Percentiles rank a stretch among this genome's conserved stretches.
Evolutionary conservation across 2,113 vertebrate genomes (phyloP).

Genomic region (Corythornis madagascariensis): DNA sequence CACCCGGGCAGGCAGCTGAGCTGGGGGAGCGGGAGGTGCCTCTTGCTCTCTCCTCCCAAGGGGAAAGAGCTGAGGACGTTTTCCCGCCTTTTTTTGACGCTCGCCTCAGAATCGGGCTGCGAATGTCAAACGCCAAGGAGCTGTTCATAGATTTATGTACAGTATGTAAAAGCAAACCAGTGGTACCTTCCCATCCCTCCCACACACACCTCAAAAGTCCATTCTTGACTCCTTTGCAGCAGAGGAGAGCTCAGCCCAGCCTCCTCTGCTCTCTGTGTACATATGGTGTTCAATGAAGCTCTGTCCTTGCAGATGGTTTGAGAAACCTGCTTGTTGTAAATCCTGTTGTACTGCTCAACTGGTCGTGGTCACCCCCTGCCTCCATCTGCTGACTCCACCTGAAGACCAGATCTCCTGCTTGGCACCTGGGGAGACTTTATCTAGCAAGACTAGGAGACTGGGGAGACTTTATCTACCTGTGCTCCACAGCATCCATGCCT

Average conservation of each 20-base stretch:
- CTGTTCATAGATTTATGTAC: slow-evolving; percentile 21
- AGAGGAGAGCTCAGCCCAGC: not conserved
- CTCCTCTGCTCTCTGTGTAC: not conserved
- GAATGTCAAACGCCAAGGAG: slow-evolving; percentile 37
- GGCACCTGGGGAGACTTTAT: not conserved
- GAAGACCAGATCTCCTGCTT: not conserved
- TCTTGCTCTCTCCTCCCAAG: not conserved
- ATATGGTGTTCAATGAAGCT: slow-evolving; percentile 5
- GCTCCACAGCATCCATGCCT: not conserved
- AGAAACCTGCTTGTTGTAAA: slow-evolving; percentile 51
- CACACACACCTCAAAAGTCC: not conserved
- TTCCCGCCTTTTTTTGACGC: not conserved
- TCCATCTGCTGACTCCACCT: not conserved
- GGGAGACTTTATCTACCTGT: not conserved
- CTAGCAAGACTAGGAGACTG: not conserved
- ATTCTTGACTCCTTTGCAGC: not conserved
- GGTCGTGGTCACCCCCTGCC: not conserved
- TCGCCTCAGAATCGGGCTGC: not conserved
- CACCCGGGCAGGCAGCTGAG: not conserved
- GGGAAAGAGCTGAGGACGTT: not conserved
- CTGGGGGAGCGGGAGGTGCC: not conserved
- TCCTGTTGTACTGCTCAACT: not conserved
- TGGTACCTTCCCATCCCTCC: not conserved
- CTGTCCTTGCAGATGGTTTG: slow-evolving; percentile 20
- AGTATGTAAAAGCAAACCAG: slow-evolving; percentile 40